A percentile compares a stretch with the other conserved stretches of the same genome.
Conservation (phyloP, 2,113 vertebrate genomes). For the Diadophis punctatus region DNA sequence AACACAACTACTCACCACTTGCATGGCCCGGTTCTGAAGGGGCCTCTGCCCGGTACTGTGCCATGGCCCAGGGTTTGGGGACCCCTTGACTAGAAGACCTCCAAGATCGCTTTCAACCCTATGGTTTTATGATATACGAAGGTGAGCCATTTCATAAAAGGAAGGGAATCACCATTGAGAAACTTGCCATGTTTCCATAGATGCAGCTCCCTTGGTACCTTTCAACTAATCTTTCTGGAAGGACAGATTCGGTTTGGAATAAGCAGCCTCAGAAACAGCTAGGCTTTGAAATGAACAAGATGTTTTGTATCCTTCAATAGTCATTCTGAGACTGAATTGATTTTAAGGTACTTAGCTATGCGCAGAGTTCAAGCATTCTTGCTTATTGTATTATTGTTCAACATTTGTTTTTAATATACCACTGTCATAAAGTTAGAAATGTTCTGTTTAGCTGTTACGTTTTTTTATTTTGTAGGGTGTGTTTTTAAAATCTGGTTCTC, state of each 20-base stretch:
- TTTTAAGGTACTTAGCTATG: neutral
- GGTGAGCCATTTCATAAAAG: neutral
- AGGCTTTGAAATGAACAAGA: neutral
- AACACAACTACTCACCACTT: neutral
- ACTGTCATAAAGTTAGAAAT: neutral
- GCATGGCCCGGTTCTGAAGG: neutral
- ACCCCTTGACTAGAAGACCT: neutral
- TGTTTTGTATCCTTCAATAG: neutral
- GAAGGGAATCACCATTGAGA: neutral
- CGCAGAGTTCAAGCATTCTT: neutral
- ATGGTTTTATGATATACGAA: neutral
- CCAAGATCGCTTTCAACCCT: neutral
- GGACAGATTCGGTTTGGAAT: neutral
- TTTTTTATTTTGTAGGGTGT: neutral
- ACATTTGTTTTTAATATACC: neutral
- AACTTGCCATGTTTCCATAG: neutral
- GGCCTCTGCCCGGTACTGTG: too few species aligned
- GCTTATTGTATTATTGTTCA: neutral
- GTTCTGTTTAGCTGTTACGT: neutral
- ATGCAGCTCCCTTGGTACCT: neutral
- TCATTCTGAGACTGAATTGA: neutral
- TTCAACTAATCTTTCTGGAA: neutral
- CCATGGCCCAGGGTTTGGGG: neutral
- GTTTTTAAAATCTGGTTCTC: neutral
- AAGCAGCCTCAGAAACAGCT: neutral